Conservation (phyloP, 2,888 invertebrate species). For the Lysandra bellargus region DNA sequence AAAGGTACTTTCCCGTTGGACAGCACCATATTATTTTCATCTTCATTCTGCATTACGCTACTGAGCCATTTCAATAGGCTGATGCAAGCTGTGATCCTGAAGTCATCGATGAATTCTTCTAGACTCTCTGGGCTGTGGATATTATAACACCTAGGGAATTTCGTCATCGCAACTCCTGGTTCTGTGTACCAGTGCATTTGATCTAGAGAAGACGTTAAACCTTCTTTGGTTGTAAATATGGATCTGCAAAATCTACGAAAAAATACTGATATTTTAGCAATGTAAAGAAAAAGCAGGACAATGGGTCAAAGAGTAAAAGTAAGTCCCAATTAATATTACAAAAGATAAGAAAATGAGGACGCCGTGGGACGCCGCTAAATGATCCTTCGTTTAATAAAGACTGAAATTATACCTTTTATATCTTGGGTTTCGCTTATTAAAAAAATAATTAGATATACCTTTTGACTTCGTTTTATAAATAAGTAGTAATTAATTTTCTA, state of each 20-base stretch:
- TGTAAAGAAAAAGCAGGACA: background rate
- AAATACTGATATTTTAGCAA: background rate
- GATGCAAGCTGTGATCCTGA: constrained; percentile 92
- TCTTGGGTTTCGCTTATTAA: background rate
- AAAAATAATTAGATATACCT: background rate
- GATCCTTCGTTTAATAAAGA: background rate
- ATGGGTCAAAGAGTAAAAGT: constrained; percentile 54
- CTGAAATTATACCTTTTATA: background rate
- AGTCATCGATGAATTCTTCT: constrained; percentile 92
- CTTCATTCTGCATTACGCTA: constrained; percentile 76
- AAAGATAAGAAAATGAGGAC: background rate
- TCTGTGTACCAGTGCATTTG: constrained; percentile 94
- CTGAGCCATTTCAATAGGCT: constrained; percentile 90
- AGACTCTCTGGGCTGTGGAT: constrained; percentile 90
- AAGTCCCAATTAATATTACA: background rate
- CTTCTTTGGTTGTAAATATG: constrained; percentile 95
- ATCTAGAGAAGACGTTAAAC: constrained; percentile 87
- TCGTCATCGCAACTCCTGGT: constrained; percentile 87
- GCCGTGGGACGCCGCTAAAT: background rate
- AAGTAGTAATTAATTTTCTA: background rate
- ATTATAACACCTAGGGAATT: constrained; percentile 93
- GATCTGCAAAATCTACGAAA: constrained; percentile 90
- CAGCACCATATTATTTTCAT: constrained; percentile 79
- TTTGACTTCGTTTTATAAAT: background rate
- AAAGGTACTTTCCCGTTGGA: constrained; percentile 86